phyloP scores from a whole-genome alignment of 1,140 invertebrate species.

The Diabrotica virgifera region DNA sequence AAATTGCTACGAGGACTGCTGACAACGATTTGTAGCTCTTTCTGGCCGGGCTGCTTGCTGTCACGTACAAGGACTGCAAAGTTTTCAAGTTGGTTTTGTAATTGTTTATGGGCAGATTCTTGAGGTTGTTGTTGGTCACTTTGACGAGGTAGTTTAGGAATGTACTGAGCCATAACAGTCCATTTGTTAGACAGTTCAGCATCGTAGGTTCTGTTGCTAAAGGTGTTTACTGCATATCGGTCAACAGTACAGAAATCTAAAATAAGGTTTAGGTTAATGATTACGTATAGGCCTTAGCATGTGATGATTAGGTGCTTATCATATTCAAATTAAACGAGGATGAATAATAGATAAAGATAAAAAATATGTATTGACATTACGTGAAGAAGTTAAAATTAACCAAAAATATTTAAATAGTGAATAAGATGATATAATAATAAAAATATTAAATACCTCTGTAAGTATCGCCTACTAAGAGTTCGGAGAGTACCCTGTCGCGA shows the following conservation, averaged over 20 bases:
- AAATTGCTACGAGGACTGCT: constrained; percentile 29
- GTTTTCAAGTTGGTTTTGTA: constrained; percentile 46
- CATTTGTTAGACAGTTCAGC: constrained; percentile 55
- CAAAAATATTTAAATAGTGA: too few relatives aligned
- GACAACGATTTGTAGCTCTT: constrained; percentile 47
- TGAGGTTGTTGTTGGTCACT: constrained; percentile 34
- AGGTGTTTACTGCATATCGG: constrained; percentile 54
- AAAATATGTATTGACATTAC: too few relatives aligned
- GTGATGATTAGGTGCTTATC: too few relatives aligned
- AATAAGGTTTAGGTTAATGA: background rate
- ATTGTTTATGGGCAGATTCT: constrained; percentile 24
- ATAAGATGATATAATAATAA: background rate
- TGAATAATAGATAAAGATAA: too few relatives aligned
- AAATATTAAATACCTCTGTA: constrained; percentile 38
- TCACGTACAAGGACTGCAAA: constrained; percentile 48
- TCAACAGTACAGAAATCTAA: constrained; percentile 59
- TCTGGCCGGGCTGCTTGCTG: constrained; percentile 21
- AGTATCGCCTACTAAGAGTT: constrained; percentile 34
- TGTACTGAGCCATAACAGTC: constrained; percentile 58
- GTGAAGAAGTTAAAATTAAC: too few relatives aligned
- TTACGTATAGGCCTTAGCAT: too few relatives aligned
- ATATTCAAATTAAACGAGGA: too few relatives aligned
- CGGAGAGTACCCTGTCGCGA: constrained; percentile 45
- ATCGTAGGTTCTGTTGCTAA: constrained; percentile 58
- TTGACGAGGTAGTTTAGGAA: constrained; percentile 48